Percentiles rank a stretch among this genome's conserved stretches.
phyloP scores from a whole-genome alignment of 2,888 invertebrate genomes.

The Zygothrica quintamaculata region DNA sequence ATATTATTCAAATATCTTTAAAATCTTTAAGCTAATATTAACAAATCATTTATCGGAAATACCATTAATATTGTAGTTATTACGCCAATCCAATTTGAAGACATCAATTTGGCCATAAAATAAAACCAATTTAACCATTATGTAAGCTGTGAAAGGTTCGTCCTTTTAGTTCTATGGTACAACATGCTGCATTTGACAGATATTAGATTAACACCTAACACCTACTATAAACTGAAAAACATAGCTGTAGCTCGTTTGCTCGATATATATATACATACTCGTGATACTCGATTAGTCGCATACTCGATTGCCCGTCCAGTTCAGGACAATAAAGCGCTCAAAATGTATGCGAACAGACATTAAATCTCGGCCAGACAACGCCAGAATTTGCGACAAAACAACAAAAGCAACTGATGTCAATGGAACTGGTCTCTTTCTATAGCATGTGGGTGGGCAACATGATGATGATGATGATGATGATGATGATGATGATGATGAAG shows the following conservation, averaged over 20 bases:
- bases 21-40: too few species aligned
- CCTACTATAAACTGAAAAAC: constrained; percentile 13
- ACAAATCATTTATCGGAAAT: too few species aligned
- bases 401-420: constrained; percentile 36
- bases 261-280: not conserved
- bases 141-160: constrained; percentile 29
- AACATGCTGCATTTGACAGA: constrained; percentile 75
- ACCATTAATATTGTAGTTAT: too few species aligned
- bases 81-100: constrained; percentile 42
- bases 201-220: constrained; percentile 77
- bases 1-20: too few species aligned
- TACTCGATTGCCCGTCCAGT: constrained; percentile 61
- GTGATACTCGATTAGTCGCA: constrained; percentile 36
- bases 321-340: constrained; percentile 74
- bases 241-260: constrained; percentile 10
- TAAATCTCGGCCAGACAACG: constrained; percentile 72
- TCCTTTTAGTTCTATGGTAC: constrained; percentile 38
- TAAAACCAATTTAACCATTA: constrained; percentile 35
- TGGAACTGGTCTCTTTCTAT: not conserved
- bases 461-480: constrained; percentile 13
- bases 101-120: constrained; percentile 44
- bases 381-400: constrained; percentile 48
- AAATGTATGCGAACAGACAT: constrained; percentile 69
- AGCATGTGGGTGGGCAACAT: not conserved
- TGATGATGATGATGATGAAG: constrained; percentile 13